Conservation (phyloP, 1,140 invertebrate genomes). For the Trissolcus basalis region DNA sequence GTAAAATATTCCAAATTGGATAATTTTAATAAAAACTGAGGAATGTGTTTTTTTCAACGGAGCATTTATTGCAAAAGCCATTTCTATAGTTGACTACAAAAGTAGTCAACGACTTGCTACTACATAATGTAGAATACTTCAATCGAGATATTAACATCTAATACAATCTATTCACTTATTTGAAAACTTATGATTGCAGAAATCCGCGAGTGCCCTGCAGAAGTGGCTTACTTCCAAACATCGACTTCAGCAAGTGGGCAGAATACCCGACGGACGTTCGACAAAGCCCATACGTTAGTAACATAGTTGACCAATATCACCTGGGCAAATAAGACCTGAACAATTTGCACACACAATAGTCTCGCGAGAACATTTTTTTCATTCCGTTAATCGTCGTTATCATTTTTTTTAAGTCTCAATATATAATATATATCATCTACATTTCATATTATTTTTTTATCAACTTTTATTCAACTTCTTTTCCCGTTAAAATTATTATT, state of each 20-base stretch:
- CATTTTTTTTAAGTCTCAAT: constrained; percentile 5
- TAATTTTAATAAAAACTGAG: constrained; percentile 6
- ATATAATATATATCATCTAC: constrained; percentile 55
- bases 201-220: constrained; percentile 93
- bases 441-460: constrained; percentile 35
- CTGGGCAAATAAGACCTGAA: constrained; percentile 77
- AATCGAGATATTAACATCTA: constrained; percentile 62
- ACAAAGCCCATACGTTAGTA: constrained; percentile 81
- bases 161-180: constrained; percentile 59
- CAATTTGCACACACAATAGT: constrained; percentile 49
- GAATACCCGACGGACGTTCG: constrained; percentile 78
- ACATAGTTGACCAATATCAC: constrained; percentile 77
- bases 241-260: constrained; percentile 92
- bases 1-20: constrained; percentile 62
- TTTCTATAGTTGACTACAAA: constrained; percentile 59
- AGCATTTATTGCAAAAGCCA: constrained; percentile 62
- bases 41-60: constrained; percentile 41
- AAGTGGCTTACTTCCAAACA: constrained; percentile 88
- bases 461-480: constrained; percentile 33
- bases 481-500: constrained; percentile 32
- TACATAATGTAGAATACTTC: constrained; percentile 61
- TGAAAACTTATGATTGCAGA: constrained; percentile 76
- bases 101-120: constrained; percentile 60
- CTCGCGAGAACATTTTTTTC: constrained; percentile 52
- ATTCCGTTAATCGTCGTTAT: constrained; percentile 18